Evolutionary conservation across 1,140 invertebrate genomes (phyloP), one percentile per base, ranked within the genome.

Genomic region (Sipha flava): DNA sequence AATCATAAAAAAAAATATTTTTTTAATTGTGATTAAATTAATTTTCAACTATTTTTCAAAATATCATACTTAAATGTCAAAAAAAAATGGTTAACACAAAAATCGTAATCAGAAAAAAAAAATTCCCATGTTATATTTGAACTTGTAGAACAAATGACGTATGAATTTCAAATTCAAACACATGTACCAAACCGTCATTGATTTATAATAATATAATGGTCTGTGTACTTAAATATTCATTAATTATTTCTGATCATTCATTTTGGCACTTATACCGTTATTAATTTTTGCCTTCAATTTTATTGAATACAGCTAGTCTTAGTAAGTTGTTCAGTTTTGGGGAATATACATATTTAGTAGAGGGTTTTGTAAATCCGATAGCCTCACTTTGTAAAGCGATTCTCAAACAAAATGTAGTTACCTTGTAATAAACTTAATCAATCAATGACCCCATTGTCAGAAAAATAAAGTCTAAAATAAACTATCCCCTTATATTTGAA

Each of bases 191-290:
- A 52, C n/a, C 3, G 9, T 66, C 40, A 66, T 23, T 40, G 29
- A 66, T 23, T 52, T n/a, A 66, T 40, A 40, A 23, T 23, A 40
- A n/a, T n/a, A n/a, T n/a, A n/a, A n/a, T 40, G 0, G 4, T 23
- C 10, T 23, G 5, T 21, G 10, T 66, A 66, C 62, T 66, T 66
- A 40, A n/a, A 12, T 40, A 21, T 66, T 66, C 31, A 66, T 66
- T 66, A 37, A 64, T 64, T 64, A 66, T 66, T 66, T 37, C 34
- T 66, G 62, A 66, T 66, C 34, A 40, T 23, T 23, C 10, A 40
- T 66, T 66, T 66, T 64, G 34, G n/a, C 62, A 66, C 62, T 66
- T 66, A 5, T 5, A 40, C 62, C n/a, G 62, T 66, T 66, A 66
- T 66, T 66, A 40, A 66, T 10, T 40, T 4, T n/a, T 1, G 40